A percentile compares a stretch with the other conserved stretches of the same genome.
Conservation (phyloP, 2,113 vertebrate genomes). For the Recurvirostra avosetta region DNA sequence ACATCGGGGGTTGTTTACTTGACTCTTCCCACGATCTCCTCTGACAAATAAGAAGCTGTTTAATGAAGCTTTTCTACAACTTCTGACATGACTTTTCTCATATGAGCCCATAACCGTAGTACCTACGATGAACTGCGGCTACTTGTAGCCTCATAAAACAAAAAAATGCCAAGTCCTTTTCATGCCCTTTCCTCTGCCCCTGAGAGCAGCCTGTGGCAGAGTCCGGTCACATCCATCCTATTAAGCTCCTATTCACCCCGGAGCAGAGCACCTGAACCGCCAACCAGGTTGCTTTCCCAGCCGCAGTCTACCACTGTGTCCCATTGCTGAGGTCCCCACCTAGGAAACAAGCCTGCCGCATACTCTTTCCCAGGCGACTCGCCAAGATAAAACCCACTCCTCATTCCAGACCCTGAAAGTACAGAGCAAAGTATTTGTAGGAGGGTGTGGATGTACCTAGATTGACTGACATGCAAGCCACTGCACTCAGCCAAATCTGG, state of each 20-base stretch:
- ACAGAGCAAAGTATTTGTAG: neutral
- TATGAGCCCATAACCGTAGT: neutral
- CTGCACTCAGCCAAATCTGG: neutral
- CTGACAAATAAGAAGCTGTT: neutral
- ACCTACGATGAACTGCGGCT: neutral
- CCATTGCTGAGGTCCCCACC: neutral
- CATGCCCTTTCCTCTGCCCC: neutral
- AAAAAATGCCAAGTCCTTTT: neutral
- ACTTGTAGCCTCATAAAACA: neutral
- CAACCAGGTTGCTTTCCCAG: neutral
- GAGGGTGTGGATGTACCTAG: neutral
- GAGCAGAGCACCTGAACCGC: neutral
- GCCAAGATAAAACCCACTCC: neutral
- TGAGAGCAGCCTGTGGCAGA: neutral
- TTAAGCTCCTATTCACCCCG: neutral
- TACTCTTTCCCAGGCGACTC: neutral
- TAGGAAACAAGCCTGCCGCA: neutral
- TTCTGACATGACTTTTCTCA: neutral
- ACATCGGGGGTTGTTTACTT: neutral
- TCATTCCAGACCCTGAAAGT: neutral
- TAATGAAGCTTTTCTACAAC: neutral
- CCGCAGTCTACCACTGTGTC: neutral
- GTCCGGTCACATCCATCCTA: fast-evolving
- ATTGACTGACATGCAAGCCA: neutral
- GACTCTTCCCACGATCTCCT: neutral